Evolutionary conservation across 1,140 invertebrate species (phyloP).

Genomic region (Bombus terrestris): DNA sequence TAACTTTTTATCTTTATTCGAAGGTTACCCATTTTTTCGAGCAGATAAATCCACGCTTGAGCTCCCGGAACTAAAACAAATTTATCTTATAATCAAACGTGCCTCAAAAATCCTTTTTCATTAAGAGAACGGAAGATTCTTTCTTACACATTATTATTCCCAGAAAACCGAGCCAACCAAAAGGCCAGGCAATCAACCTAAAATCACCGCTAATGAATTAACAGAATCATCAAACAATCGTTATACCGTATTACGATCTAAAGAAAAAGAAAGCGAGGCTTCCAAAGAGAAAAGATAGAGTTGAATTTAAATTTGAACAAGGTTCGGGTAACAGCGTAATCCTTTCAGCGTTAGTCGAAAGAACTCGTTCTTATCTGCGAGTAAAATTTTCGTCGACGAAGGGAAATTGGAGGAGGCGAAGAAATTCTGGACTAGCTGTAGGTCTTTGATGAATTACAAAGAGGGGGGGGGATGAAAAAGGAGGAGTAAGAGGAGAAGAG

Average conservation of each 20-base stretch:
- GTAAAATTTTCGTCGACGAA: conserved; percentile 23
- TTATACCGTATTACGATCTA: background rate
- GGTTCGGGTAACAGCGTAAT: background rate
- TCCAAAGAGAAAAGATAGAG: background rate
- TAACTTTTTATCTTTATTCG: background rate
- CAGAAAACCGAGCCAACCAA: background rate
- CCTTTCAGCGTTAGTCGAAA: background rate
- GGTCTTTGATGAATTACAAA: conserved; percentile 55
- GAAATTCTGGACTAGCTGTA: too few relatives aligned
- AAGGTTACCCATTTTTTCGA: background rate
- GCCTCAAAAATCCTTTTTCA: background rate
- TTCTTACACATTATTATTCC: background rate
- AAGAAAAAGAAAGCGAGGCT: too few relatives aligned
- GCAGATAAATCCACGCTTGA: background rate
- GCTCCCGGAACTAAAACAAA: background rate
- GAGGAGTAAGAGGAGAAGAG: too few relatives aligned
- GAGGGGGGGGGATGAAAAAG: background rate
- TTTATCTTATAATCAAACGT: background rate
- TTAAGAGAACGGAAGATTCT: background rate
- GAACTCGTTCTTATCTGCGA: conserved; percentile 2
- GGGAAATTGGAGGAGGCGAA: conserved; percentile 33
- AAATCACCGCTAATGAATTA: conserved; percentile 24
- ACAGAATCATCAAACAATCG: conserved; percentile 6
- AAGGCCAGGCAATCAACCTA: background rate
- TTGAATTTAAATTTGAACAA: conserved; percentile 13